Percentiles rank a stretch among this genome's conserved stretches.
Evolutionary conservation across 2,797 vertebrate genomes (phyloP).

Genomic region (Platalea minor): DNA sequence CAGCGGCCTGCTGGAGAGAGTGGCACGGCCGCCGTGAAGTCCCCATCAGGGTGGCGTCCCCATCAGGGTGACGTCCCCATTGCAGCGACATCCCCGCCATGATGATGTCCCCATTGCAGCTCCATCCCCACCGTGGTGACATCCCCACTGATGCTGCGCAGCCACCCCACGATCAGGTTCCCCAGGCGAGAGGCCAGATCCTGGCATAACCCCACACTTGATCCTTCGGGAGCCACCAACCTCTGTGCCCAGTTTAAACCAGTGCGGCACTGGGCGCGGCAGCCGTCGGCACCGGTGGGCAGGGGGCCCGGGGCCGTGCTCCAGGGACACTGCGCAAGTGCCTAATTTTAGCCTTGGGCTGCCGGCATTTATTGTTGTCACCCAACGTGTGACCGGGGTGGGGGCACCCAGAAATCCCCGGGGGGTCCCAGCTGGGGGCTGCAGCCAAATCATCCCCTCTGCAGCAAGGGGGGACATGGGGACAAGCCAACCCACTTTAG

Average conservation of each 20-base stretch:
- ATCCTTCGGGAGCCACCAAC: accelerated
- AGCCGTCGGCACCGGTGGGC: accelerated
- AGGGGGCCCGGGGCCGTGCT: background rate
- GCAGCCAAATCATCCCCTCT: background rate
- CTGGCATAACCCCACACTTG: background rate
- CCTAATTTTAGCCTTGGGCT: slow-evolving; percentile 36
- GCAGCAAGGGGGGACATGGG: background rate
- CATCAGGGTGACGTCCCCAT: accelerated
- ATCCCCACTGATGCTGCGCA: background rate
- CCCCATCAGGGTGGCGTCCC: accelerated
- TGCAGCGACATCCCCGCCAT: accelerated
- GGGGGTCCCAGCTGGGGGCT: background rate
- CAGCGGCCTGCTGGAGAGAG: slow-evolving; percentile 73
- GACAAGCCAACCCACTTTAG: background rate
- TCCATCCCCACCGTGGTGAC: accelerated
- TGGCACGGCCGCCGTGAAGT: accelerated
- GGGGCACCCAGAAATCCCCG: background rate
- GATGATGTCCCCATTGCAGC: background rate
- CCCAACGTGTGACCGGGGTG: background rate
- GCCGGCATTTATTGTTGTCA: background rate
- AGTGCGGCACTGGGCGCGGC: accelerated
- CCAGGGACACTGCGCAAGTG: background rate
- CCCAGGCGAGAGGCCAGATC: background rate
- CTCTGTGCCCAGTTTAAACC: background rate
- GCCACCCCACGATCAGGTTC: background rate